Base-by-base conservation (phyloP, 2,888 invertebrate species). In the Noctua janthe region DNA sequence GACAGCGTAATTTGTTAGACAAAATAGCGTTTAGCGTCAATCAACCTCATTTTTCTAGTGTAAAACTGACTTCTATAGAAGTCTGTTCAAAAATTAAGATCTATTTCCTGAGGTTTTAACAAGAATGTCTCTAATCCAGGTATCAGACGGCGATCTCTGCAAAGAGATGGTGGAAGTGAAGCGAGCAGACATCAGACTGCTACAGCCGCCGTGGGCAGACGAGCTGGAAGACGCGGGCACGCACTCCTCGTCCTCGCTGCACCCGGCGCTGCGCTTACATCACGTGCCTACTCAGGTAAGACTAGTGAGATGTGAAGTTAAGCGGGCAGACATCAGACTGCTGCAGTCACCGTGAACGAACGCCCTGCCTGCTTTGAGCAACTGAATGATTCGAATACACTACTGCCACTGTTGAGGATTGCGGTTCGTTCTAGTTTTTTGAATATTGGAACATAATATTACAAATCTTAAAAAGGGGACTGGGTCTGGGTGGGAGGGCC, bases 261-360 rank as follows among this genome's bases (percentile, higher is more conserved):
- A 94, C 92, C 94, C 92, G 82, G 95, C 93, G 89, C 83, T 94
- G 80, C 91, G 95, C 2, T 90, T 92, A 85, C 97, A 94, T 85
- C 94, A 94, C 70, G 91, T 93, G 71, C 92, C 96, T n/a, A 91
- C 94, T 80, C 94, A 95, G 93, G 95, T 96, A 47, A 85, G 87
- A 54, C n/a, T 71, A 23, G 35, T 35, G 96, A 96, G 82, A 93
- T 93, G 8, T 97, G 98, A 98, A 91, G 99, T 99, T 85, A 98
- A 98, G 92, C 97, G 99, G 62, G 99, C 99, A 8, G 99, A 99
- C 94, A 97, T 99, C 82, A 97, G 99, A 43, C 97, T 99, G 47
- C 97, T 99, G 88, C 98, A 98, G 93, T 99, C 99, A n/a, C 99
- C 99, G 0, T 99, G 99, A 99, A 98, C 98, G 99, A 99, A 95